Base-by-base conservation (phyloP, 2,797 vertebrate genomes). In the Emys orbicularis region DNA sequence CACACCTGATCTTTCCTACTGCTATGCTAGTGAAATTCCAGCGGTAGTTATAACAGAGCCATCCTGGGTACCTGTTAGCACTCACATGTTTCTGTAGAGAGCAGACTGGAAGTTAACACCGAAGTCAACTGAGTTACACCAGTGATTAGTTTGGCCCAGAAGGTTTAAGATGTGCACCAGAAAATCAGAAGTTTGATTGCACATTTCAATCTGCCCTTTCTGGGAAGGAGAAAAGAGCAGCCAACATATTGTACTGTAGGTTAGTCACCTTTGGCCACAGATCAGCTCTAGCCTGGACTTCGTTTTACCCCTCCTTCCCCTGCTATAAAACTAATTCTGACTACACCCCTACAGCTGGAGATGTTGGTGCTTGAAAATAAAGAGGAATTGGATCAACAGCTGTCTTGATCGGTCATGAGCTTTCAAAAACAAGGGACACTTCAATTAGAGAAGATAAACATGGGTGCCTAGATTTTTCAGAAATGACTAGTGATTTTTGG, bases 361-460 rank as follows among this genome's bases (percentile, higher is more conserved):
- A 29, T 31, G 74, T 31, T 49, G 29, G 25, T 77, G 27, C 44
- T 31, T 77, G 74, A 77, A 49, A 44, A 49, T 18, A 77, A 49
- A 31, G 74, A 15, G 29, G 74, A 49, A 16, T 31, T 47, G 13
- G 44, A 31, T 84, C 88, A 93, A n/a, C 89, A 88, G 34, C 81
- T 76, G 23, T 34, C 81, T 79, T 88, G 53, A 94, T 88, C 49
- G 52, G 53, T 89, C 82, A 72, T 11, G 2, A 84, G 12, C 18
- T 90, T 81, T 61, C 91, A 79, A 83, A 87, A 91, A 79, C 5
- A 79, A 89, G 25, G 29, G 87, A 52, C 82, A 84, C 82, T 92
- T 89, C 83, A 91, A 31, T 21, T 37, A 6, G n/a, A 83, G 44
- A 9, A 37, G 47, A 50, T 94, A 95, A 90, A 27, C 44, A 92